Percentiles rank a stretch among this genome's conserved stretches.
These are phyloP conservation scores for Dreissena polymorpha DNA, from an alignment of 1,140 invertebrate species.

Conservation along the genomic window DNA sequence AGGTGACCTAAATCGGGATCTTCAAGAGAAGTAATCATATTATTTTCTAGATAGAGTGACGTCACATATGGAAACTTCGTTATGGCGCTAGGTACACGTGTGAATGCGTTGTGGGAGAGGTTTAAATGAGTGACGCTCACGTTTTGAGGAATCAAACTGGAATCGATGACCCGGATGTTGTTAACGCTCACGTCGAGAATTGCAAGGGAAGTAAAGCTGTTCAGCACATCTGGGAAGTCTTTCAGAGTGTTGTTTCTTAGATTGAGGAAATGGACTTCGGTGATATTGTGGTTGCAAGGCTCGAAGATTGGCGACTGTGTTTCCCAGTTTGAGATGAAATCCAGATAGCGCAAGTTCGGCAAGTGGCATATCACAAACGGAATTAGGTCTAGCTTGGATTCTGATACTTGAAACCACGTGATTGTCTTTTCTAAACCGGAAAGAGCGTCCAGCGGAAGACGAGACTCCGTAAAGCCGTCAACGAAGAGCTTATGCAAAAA, in stretches of 20 bases:
- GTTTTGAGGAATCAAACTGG: neutral
- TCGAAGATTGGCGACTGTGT: conserved; percentile 37
- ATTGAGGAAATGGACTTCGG: conserved; percentile 12
- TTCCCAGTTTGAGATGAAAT: conserved; percentile 9
- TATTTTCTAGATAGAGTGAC: conserved; percentile 9
- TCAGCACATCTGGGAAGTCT: conserved; percentile 29
- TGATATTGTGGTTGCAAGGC: conserved; percentile 25
- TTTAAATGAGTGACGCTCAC: conserved; percentile 15
- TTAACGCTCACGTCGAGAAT: conserved; percentile 23
- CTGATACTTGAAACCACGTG: conserved; percentile 19
- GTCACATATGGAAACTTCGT: conserved; percentile 1
- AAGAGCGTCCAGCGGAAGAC: conserved; percentile 24
- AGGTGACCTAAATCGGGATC: conserved; percentile 20
- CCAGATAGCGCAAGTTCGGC: neutral
- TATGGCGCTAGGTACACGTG: conserved; percentile 18
- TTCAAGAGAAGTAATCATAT: conserved; percentile 33
- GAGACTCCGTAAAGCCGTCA: conserved; percentile 11
- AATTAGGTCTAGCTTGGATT: conserved; percentile 32
- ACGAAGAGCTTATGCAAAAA: conserved; percentile 6
- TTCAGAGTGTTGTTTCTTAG: conserved; percentile 25
- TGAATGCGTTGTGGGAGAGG: conserved; percentile 19
- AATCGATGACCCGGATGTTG: conserved; percentile 22
- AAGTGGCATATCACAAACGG: conserved; percentile 26
- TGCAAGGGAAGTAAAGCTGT: conserved; percentile 9
- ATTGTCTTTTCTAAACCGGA: conserved; percentile 19